phyloP scores from a whole-genome alignment of 2,797 vertebrate genomes.

The Peromyscus melanophrys region DNA sequence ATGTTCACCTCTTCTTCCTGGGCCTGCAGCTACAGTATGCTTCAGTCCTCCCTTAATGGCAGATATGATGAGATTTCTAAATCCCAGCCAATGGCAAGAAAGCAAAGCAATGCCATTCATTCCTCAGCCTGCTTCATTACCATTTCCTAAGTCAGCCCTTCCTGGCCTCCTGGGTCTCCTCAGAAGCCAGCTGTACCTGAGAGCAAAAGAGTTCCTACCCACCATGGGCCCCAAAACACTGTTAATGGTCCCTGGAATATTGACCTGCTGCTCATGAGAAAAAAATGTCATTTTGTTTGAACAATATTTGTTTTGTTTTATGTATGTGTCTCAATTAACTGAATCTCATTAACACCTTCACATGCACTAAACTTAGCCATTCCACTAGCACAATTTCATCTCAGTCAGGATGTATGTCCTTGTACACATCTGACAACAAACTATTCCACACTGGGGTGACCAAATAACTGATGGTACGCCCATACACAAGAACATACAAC shows the following conservation, averaged over 20 bases:
- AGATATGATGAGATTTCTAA: not conserved
- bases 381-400: not conserved
- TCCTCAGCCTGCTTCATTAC: fast-evolving
- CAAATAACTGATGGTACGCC: not conserved
- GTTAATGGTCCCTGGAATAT: no score
- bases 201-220: not conserved
- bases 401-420: not conserved
- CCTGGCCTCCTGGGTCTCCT: no score
- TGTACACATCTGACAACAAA: not conserved
- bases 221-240: not conserved
- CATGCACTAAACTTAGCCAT: not conserved
- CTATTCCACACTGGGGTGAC: not conserved
- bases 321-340: not conserved
- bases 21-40: not conserved
- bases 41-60: not conserved
- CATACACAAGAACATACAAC: not conserved
- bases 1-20: not conserved
- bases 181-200: not conserved
- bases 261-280: not conserved
- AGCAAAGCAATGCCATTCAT: not conserved
- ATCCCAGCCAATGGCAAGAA: not conserved
- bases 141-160: not conserved
- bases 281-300: not conserved
- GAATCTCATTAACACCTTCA: not conserved
- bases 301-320: not conserved